Evolutionary conservation across 2,888 invertebrate genomes (phyloP), one percentile per base, ranked within the genome.

Genomic region (Synanthedon formicaeformis): DNA sequence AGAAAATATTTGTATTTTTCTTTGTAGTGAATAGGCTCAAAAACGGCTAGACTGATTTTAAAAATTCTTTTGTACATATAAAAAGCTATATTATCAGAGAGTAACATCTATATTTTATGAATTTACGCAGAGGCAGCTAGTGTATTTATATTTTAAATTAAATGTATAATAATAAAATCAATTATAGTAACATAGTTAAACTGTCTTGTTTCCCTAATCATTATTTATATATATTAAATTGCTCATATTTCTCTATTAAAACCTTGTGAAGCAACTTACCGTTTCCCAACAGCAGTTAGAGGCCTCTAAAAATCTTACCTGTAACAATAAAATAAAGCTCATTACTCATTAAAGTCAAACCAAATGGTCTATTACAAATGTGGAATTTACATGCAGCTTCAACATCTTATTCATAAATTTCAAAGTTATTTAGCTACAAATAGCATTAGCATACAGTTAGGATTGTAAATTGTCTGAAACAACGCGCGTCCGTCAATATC

Each of bases 381-480:
- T 58, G 63, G 65, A 66, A 66, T 45, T 45, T 11, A 49, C 60
- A 58, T 66, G 58, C 65, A 65, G 56, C 59, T 60, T 66, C 59
- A 67, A 68, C 58, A 58, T 62, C 64, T 56, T 60, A 58, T 61
- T 59, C 60, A 63, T 63, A 65, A 69, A 60, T 64, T 69, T 64
- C 57, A 59, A 57, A 58, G 59, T 55, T 60, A 58, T 63, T 34
- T 34, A 60, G 59, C 62, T 59, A 59, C 54, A 66, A 62, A 55
- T 55, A 57, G 57, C 57, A 56, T 58, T 63, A 60, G 65, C 67
- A 73, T 53, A 49, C 23, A 49, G 60, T 75, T 70, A 63, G 60
- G 55, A 58, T 59, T 59, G 62, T 72, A 73, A 73, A 76, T 66
- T 63, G 62, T 65, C 67, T 64, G 58, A 69, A 71, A 68, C 62